phyloP scores from a whole-genome alignment of 2,113 vertebrate genomes.

The Pongo pygmaeus region DNA sequence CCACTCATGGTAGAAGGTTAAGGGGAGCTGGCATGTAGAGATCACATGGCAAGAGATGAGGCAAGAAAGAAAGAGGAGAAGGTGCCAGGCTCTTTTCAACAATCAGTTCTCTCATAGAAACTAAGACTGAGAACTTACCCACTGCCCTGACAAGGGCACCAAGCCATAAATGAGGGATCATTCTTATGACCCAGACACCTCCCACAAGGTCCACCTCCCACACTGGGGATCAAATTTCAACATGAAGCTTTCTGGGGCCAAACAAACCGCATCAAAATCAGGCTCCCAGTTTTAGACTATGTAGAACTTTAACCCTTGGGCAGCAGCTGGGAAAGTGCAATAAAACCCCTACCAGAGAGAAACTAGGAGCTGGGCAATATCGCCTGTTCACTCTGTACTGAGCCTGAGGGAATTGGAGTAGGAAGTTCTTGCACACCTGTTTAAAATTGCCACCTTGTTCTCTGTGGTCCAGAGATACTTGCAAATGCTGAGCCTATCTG shows the following conservation, averaged over 20 bases:
- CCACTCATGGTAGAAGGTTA: not conserved
- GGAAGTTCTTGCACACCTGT: not conserved
- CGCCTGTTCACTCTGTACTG: not conserved
- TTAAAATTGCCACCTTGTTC: not conserved
- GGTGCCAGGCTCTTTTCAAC: not conserved
- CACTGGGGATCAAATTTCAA: too few species aligned
- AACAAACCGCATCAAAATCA: too few species aligned
- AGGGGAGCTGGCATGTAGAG: not conserved
- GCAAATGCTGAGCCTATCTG: not conserved
- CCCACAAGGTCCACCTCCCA: too few species aligned
- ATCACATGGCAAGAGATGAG: not conserved
- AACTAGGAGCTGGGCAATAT: not conserved
- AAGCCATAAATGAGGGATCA: not conserved
- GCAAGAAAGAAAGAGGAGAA: not conserved
- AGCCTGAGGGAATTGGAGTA: not conserved
- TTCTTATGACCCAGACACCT: not conserved
- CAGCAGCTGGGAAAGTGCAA: not conserved
- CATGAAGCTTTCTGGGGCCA: too few species aligned
- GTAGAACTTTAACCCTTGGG: not conserved
- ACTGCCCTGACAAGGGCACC: not conserved
- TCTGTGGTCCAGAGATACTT: not conserved
- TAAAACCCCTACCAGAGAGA: not conserved
- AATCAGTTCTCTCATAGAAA: not conserved
- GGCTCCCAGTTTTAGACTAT: not conserved
- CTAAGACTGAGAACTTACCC: not conserved